Evolutionary conservation across 1,140 invertebrate genomes (phyloP), one percentile per base, ranked within the genome.

Genomic region (Drosophila navojoa): DNA sequence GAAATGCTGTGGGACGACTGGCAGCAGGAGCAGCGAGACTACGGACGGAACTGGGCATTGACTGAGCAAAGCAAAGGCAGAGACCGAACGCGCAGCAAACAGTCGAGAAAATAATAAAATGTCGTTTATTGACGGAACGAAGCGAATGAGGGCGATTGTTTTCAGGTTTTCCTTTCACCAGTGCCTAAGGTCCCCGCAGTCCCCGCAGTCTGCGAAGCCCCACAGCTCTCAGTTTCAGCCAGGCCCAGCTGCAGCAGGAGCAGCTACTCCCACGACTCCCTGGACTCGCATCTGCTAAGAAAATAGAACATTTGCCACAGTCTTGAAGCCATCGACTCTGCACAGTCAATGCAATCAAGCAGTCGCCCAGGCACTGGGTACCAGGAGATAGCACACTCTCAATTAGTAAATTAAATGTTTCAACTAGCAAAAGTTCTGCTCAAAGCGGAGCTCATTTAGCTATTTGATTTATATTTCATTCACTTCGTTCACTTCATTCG

Each of bases 71-170:
- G 35, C 22, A 47, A 44, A 57, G 1, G 55, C 59, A 45, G 22
- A 47, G 42, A 47, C 53, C 50, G 63, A 62, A 47, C 59, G 44
- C 59, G 35, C 57, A 67, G 67, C 77, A 50, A 54, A 73, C 62
- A 52, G 63, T 63, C 45, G 67, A 45, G 57, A 45, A 71, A 63
- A 77, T 77, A 87, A 87, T 87, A 87, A 89, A 87, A 87, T 87
- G 85, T 89, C 79, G 84, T 89, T 82, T 78, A 86, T 86, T 87
- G 82, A 76, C 71, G 79, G 64, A 77, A 79, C 71, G 47, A 10
- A 25, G 47, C 64, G 62, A 59, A 47, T 59, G 68, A 72, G 49
- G 55, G 71, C 76, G 78, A 86, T 81, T 86, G 81, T 69, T 85
- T 79, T 77, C 70, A 67, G 62, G 47, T 72, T 59, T 52, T 64